phyloP scores from a whole-genome alignment of 2,113 vertebrate genomes.

The Clarias magur region DNA sequence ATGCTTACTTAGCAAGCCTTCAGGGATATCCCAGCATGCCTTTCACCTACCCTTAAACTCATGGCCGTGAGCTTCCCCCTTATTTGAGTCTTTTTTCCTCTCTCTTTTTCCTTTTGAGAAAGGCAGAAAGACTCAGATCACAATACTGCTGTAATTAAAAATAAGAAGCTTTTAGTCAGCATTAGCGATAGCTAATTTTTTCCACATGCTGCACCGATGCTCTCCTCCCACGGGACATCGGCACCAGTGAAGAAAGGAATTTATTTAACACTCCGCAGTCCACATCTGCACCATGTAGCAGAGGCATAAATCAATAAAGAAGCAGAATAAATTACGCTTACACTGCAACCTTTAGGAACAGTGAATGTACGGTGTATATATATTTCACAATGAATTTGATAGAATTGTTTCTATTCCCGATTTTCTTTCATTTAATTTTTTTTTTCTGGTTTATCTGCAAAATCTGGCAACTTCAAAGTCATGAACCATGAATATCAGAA shows the following conservation, averaged over 20 bases:
- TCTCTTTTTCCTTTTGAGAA: background rate
- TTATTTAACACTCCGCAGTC: conserved; percentile 1
- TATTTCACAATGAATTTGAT: background rate
- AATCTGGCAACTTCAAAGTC: background rate
- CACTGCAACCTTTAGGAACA: background rate
- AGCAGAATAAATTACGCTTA: background rate
- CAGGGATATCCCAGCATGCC: conserved; percentile 62
- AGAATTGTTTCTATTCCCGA: background rate
- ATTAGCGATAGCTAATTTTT: background rate
- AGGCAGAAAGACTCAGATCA: background rate
- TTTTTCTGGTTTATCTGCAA: background rate
- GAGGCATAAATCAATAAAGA: background rate
- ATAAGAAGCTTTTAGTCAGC: background rate
- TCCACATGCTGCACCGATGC: background rate
- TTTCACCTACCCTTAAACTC: conserved; percentile 60
- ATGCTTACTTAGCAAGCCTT: conserved; percentile 28
- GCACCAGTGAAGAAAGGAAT: conserved; percentile 2
- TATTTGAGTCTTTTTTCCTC: background rate
- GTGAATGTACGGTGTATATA: background rate
- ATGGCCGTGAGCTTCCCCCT: conserved; percentile 38
- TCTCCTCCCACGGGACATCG: background rate
- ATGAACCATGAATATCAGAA: background rate
- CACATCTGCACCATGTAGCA: background rate
- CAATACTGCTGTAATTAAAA: background rate
- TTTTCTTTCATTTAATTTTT: background rate